Base-by-base conservation (phyloP, 2,113 vertebrate species). In the Cathartes aura region DNA sequence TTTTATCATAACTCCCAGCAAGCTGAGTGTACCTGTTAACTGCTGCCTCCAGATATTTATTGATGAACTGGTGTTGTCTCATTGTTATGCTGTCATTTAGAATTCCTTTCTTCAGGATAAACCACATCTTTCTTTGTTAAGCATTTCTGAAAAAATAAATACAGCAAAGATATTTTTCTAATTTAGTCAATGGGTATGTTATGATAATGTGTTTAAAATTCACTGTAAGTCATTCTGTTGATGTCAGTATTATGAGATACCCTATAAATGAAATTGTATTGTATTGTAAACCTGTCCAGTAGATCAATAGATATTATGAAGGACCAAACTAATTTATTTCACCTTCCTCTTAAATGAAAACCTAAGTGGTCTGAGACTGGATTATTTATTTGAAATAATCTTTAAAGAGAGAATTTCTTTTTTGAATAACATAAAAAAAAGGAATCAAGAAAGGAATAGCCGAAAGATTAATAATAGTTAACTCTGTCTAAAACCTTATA, bases 181-280 rank as follows among this genome's bases (percentile, higher is more conserved):
- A 82, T 81, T 70, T 76, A 67, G 63, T 84, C 75, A 82, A 94
- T 85, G 48, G 80, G 45, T 84, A 58, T 42, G 52, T 71, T 86
- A 89, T 47, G 56, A 59, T 89, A 93, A 96, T 91, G 83, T 75
- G 80, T 86, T 93, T 95, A 82, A 96, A 96, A 96, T 91, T 92
- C 90, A 89, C 66, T 80, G 15, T 45, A 73, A 92, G 67, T 36
- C 14, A 92, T 82, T 80, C 83, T 93, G 87, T 84, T 97, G 78
- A 79, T 92, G 84, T 95, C 95, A 93, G 72, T 85, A 83, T 90
- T 91, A 91, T 60, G 63, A 89, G 47, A 68, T 42, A 71, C 36
- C 32, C 53, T 32, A 81, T 95, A 94, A 96, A 94, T 88, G 78
- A 96, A 92, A 97, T 84, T 90, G 71, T 48, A 89, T 79, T 96